Evolutionary conservation across 2,888 invertebrate species (phyloP).

Genomic region (Drosophila gaucha): DNA sequence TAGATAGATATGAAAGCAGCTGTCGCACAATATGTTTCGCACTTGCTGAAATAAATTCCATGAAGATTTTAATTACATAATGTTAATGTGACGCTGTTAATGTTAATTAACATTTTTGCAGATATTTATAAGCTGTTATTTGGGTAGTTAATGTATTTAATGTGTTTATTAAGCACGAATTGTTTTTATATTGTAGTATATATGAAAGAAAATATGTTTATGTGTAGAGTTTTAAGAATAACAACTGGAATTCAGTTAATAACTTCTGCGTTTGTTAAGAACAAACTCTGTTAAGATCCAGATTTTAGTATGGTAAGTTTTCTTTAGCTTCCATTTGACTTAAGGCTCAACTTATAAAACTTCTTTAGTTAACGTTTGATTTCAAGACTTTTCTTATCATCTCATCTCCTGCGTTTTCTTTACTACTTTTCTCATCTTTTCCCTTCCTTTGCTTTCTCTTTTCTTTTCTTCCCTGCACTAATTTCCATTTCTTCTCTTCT

Average conservation of each 20-base stretch:
- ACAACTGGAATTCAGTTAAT: too few relatives aligned
- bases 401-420: too few relatives aligned
- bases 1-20: slow-evolving; percentile 50
- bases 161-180: slow-evolving; percentile 1
- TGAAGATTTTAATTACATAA: slow-evolving; percentile 31
- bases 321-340: too few relatives aligned
- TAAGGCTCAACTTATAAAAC: too few relatives aligned
- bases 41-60: slow-evolving; percentile 6
- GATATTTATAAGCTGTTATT: slow-evolving; percentile 1
- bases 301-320: background rate
- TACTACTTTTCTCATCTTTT: too few relatives aligned
- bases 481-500: background rate
- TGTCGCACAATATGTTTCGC: slow-evolving; percentile 58
- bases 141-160: background rate
- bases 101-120: slow-evolving; percentile 23
- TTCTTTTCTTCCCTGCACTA: too few relatives aligned
- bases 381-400: too few relatives aligned
- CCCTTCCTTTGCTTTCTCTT: too few relatives aligned
- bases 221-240: too few relatives aligned
- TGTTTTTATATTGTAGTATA: background rate
- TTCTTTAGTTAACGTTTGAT: too few relatives aligned
- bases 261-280: background rate
- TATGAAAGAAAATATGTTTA: too few relatives aligned
- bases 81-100: slow-evolving; percentile 45
- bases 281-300: background rate